phyloP scores from a whole-genome alignment of 2,888 invertebrate genomes.

The Epinotia brunnichana region DNA sequence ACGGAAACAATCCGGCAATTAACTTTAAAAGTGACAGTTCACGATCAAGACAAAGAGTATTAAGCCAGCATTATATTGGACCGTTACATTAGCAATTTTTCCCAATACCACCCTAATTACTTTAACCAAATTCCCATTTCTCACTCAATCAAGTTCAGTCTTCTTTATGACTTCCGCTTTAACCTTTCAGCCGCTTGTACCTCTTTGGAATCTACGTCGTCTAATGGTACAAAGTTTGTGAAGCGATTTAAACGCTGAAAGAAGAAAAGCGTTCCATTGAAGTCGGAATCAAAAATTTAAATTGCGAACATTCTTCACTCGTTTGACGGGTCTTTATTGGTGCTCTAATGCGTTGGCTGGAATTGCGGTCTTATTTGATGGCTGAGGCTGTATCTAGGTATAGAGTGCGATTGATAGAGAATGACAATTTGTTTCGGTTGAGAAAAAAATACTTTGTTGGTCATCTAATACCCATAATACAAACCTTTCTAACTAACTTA shows the following conservation, averaged over 20 bases:
- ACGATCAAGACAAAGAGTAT: conserved; percentile 54
- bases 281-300: conserved; percentile 77
- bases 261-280: conserved; percentile 47
- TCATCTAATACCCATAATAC: too few species aligned
- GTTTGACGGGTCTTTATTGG: conserved; percentile 68
- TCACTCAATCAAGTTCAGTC: conserved; percentile 69
- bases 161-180: conserved; percentile 64
- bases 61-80: conserved; percentile 51
- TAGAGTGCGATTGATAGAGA: conserved; percentile 38
- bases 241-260: conserved; percentile 65
- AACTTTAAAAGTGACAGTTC: conserved; percentile 58
- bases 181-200: conserved; percentile 58
- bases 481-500: too few species aligned
- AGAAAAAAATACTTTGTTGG: not conserved
- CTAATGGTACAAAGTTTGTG: conserved; percentile 66
- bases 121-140: conserved; percentile 62
- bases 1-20: conserved; percentile 59
- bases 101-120: conserved; percentile 67
- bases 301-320: conserved; percentile 72
- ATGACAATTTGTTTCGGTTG: conserved; percentile 10
- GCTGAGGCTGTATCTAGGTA: conserved; percentile 27
- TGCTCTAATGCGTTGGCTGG: conserved; percentile 53
- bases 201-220: conserved; percentile 56
- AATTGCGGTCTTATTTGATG: conserved; percentile 52
- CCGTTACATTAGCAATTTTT: conserved; percentile 70